A percentile compares a stretch with the other conserved stretches of the same genome.
Evolutionary conservation across 2,113 vertebrate genomes (phyloP).

Genomic region (Oreochromis tanganicae): DNA sequence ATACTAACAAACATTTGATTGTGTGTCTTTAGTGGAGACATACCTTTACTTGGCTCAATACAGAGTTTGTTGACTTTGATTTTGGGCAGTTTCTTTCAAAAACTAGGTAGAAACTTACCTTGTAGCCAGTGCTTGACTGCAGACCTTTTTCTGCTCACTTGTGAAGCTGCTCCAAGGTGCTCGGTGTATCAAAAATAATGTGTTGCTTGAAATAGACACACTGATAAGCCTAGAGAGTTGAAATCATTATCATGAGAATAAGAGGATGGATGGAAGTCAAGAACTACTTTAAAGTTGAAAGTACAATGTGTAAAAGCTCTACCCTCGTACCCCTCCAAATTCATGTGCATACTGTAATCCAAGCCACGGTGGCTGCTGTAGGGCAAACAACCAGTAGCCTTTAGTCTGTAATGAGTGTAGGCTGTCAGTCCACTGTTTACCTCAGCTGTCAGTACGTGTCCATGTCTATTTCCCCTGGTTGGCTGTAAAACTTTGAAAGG

Average conservation of each 20-base stretch:
- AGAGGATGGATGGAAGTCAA: neutral
- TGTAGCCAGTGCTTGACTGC: neutral
- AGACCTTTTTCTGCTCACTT: neutral
- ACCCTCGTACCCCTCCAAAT: neutral
- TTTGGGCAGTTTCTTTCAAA: neutral
- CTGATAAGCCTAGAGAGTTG: neutral
- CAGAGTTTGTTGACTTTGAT: neutral
- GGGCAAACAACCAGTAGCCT: neutral
- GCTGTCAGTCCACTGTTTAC: neutral
- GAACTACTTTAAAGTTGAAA: neutral
- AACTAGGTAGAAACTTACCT: neutral
- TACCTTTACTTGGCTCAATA: neutral
- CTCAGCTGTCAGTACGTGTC: neutral
- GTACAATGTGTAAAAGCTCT: neutral
- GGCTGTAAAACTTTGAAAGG: neutral
- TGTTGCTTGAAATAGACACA: neutral
- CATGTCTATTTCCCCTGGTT: neutral
- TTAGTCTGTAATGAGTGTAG: neutral
- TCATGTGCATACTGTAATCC: neutral
- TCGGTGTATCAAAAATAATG: neutral
- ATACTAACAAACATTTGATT: neutral
- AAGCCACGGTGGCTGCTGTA: rapidly evolving
- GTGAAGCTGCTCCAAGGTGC: neutral
- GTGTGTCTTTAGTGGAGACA: neutral
- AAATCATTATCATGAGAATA: neutral